These are phyloP conservation scores for Antheraea mylitta DNA, from an alignment of 1,140 invertebrate species.

Conservation along the genomic window DNA sequence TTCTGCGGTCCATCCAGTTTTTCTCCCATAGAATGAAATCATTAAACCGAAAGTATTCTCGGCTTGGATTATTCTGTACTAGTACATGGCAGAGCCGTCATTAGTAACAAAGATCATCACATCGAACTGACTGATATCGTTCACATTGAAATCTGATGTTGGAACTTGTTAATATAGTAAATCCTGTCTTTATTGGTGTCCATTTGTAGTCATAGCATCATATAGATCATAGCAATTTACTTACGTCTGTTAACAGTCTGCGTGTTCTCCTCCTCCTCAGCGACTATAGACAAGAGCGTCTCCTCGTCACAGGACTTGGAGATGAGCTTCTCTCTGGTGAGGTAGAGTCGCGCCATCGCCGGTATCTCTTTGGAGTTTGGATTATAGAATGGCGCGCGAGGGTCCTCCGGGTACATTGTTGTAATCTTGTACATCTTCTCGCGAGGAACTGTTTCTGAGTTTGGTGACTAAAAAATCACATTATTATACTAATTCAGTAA, in stretches of 20 bases:
- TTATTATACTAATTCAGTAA: no score
- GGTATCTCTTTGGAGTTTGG: constrained; percentile 85
- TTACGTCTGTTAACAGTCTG: constrained; percentile 87
- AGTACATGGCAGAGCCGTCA: no score
- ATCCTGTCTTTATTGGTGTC: no score
- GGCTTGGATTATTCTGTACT: no score
- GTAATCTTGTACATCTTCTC: constrained; percentile 95
- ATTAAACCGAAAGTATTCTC: no score
- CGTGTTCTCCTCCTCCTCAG: constrained; percentile 85
- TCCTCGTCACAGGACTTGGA: constrained; percentile 86
- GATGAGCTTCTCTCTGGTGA: constrained; percentile 86
- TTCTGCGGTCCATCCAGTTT: no score
- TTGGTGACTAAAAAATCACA: constrained; percentile 83
- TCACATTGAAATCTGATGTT: not conserved
- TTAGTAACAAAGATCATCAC: no score
- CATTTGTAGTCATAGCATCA: no score
- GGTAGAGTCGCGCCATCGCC: constrained; percentile 88
- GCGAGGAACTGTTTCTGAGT: constrained; percentile 90
- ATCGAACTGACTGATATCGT: no score
- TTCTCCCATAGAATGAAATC: no score
- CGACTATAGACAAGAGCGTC: constrained; percentile 79
- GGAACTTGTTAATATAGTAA: no score
- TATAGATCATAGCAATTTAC: constrained; percentile 33
- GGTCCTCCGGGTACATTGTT: constrained; percentile 91
- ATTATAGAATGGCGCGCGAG: constrained; percentile 95